phyloP scores from a whole-genome alignment of 1,140 invertebrate species.

The Zaprionus gabonicus region DNA sequence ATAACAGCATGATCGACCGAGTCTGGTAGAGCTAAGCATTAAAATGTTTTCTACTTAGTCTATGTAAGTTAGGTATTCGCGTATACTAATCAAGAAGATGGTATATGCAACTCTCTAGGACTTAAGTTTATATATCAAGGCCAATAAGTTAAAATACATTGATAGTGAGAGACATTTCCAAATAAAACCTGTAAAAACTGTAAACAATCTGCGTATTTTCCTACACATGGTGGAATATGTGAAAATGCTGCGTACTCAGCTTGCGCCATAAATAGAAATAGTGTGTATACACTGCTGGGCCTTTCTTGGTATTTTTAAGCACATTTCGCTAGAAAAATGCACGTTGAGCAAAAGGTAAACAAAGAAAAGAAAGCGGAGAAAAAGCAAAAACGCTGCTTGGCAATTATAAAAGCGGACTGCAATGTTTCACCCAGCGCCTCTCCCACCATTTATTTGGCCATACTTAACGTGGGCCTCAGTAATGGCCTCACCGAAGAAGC shows the following conservation, averaged over 20 bases:
- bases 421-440: conserved; percentile 67
- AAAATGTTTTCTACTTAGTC: not conserved
- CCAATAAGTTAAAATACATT: conserved; percentile 6
- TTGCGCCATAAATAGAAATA: not conserved
- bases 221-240: not conserved
- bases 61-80: conserved; percentile 25
- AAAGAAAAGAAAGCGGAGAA: conserved; percentile 70
- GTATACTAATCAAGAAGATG: conserved; percentile 24
- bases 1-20: conserved; percentile 83
- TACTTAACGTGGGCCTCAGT: conserved; percentile 89
- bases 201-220: not conserved
- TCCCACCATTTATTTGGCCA: conserved; percentile 53
- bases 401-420: conserved; percentile 69
- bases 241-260: conserved; percentile 1
- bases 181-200: conserved; percentile 11
- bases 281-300: conserved; percentile 28
- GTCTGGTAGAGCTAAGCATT: conserved; percentile 71
- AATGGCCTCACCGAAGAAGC: conserved; percentile 89
- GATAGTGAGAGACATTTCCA: conserved; percentile 16
- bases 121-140: conserved; percentile 15
- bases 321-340: conserved; percentile 38
- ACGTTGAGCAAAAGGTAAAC: conserved; percentile 70
- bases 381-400: conserved; percentile 68
- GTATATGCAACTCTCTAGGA: conserved; percentile 18
- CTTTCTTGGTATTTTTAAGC: conserved; percentile 21